Base-by-base conservation (phyloP, 37 sponge, comb jelly and placozoan genomes). In the Chondrilla cf. caribensis region DNA sequence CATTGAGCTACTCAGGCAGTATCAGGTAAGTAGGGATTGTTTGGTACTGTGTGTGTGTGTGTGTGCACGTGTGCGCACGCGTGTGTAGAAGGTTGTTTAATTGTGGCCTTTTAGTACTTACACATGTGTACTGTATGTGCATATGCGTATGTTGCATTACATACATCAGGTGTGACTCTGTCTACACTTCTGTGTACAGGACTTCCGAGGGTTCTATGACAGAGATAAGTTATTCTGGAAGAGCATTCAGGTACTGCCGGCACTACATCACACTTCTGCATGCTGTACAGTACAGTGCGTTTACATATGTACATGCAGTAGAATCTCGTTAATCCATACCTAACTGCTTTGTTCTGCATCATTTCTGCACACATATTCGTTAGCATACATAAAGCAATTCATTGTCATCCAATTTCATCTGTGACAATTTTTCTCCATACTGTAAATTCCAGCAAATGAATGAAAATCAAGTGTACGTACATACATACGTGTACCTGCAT, bases 221-320 rank as follows among this genome's bases (percentile, higher is more conserved):
- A 90, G 99, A 71, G 96, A 98, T 29, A 98, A 98, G 78, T 87
- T 98, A 5, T 98, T 96, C 82, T 98, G 99, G 99, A 98, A 98
- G 81, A 85, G 89, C 38, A 90, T 98, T 37, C 90, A 91, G 83
- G 90, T 89, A 24, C 0, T 73, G 4, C 24, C 8, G 38, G 25
- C 31, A 24, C 9, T 41, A n/a, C 54, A 77, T 22, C 24, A 47
- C 29, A 65, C 65, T 64, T n/a, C n/a, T n/a, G n/a, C n/a, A n/a
- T n/a, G n/a, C n/a, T n/a, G n/a, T n/a, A n/a, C n/a, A n/a, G n/a
- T n/a, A 65, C 67, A 21, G 25, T 15, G 24, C 25, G 51, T 28
- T 26, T 18, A 51, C 24, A 21, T 78, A 51, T 51, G 54, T 33
- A n/a, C n/a, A n/a, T n/a, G n/a, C n/a, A n/a, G n/a, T n/a, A n/a